Evolutionary conservation across 1,140 invertebrate species (phyloP), one percentile per base, ranked within the genome.

Genomic region (Drosophila neocordata): DNA sequence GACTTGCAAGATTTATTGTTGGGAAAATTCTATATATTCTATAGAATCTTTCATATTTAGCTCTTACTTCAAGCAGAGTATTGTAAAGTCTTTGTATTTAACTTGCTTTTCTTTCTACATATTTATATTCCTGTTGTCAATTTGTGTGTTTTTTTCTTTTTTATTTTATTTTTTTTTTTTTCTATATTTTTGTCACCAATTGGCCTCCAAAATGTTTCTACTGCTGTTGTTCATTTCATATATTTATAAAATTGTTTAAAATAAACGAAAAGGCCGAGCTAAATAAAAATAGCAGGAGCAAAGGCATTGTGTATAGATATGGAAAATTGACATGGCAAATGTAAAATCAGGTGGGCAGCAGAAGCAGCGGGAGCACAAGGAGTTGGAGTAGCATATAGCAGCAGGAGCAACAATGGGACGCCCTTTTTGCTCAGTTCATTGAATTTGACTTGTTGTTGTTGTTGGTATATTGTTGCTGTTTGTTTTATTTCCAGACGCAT

Each of bases 401-500:
- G 18, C 56, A 52, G 44, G 53, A 65, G 70, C 59, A 31, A 11
- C 41, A 48, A 48, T 48, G 24, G 18, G 53, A 44, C 24, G 60
- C 52, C 77, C 41, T 48, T 66, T 66, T 65, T 15, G 31, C 79
- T 74, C 82, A 85, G 82, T 85, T 85, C 82, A 85, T 82, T 85
- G 82, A 80, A 65, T 76, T 82, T 65, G 82, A 87, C 70, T 78
- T 78, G 78, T 65, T 85, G 83, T 58, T 58, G 27, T n/a, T 22
- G 15, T 27, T n/a, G n/a, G n/a, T n/a, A 4, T 41, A 4, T 7
- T 48, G 41, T 18, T 48, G 15, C 41, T 20, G 41, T 85, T 85
- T 85, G 83, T 85, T 87, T 87, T 88, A 85, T 85, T 85, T 88
- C 74, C 71, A 85, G 78, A 78, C 82, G 83, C 71, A 83, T 75